Base-by-base conservation (phyloP, 2,797 vertebrate species). In the Todus mexicanus region DNA sequence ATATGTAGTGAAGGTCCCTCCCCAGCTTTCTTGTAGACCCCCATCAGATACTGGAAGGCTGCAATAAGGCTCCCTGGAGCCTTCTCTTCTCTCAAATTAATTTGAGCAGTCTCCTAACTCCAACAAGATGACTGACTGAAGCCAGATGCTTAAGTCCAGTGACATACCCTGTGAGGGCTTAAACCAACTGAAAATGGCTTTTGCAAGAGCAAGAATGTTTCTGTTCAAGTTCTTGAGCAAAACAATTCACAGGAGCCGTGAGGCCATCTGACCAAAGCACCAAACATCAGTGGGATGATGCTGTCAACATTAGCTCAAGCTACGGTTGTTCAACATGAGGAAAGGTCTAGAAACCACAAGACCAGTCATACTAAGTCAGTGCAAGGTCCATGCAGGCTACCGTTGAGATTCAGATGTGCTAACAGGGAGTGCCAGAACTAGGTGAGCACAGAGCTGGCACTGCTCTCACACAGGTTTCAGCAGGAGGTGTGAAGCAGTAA, bases 221-320 rank as follows among this genome's bases (percentile, higher is more conserved):
- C 37, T 25, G 8, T 25, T 35, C 17, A n/a, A 15, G 25, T 84
- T 80, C 65, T 45, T 26, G 60, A 76, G 17, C 40, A 75, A 10
- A 54, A 51, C 10, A 37, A 33, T 29, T 64, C 19, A 33, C 27
- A 29, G 0, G 1, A 75, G 42, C 29, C 43, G 22, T 7, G 5
- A 19, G 21, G 18, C 13, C 33, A n/a, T 26, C 23, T 66, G 4
- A 1, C 9, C 1, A 3, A 51, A 77, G 51, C 47, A 26, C 13
- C 1, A 0, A 68, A 37, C 16, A 12, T 57, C 1, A 2, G 33
- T 8, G 7, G 12, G 14, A 35, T 14, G 29, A 61, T 25, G 15
- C 23, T 29, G 38, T 27, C 7, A 25, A 4, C 35, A 35, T 38
- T 8, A 57, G 27, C 19, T 57, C 43, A 47, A 53, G 26, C 7